Base-by-base conservation (phyloP, 2,888 invertebrate genomes). In the Drosophila incognita region DNA sequence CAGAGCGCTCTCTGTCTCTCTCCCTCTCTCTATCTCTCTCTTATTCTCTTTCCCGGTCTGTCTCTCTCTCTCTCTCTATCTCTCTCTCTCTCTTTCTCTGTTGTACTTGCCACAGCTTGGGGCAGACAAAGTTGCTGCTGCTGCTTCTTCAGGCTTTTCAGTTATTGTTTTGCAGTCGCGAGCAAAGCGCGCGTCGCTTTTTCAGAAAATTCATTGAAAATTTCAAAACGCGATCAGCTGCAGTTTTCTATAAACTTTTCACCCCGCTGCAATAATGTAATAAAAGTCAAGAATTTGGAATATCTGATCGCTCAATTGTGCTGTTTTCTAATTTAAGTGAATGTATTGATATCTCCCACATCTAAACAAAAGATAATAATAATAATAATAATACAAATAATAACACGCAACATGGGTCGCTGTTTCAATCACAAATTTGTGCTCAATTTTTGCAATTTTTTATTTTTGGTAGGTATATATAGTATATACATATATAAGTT, bases 361-460 rank as follows among this genome's bases (percentile, higher is more conserved):
- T n/a, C 35, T 33, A 4, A 13, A 40, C 24, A 63, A 27, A 33
- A 35, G 52, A 40, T 21, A 51, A 57, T 21, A 13, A 21, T 21
- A 38, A 18, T 35, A 36, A 15, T 36, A 36, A 15, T 2, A 36
- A 7, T 36, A 6, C 13, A 15, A 36, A 36, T 15, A 24, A 27
- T 8, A 51, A 10, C 7, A 40, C 51, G 35, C 59, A 82, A 69
- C 38, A 92, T 92, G 92, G 85, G 85, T 61, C 89, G 87, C 70
- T 92, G 94, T 77, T 93, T 94, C 54, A 95, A 94, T 92, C 95
- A 95, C 65, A 96, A 95, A 94, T 94, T 94, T 77, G 92, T 96
- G 74, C 94, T 96, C 91, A 95, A 95, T 80, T 94, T 94, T 91
- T 95, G 95, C 87, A 96, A 96, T 92, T 94, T 95, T 73, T 90